Conservation (phyloP, 2,888 invertebrate species). For the Petrolisthes cinctipes region DNA sequence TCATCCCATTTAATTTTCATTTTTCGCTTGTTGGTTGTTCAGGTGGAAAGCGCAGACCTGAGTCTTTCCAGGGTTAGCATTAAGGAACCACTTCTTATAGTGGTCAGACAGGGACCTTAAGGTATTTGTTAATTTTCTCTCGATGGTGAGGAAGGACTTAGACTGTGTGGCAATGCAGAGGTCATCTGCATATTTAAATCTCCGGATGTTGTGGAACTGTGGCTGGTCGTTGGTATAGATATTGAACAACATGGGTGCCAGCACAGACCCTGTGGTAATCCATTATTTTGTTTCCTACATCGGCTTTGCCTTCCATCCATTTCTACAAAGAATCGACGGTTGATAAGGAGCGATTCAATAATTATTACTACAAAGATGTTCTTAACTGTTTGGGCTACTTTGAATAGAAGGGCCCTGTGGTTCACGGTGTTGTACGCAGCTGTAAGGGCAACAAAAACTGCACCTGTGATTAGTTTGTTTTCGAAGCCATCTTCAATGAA, state of each 20-base stretch:
- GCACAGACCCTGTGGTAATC: no score
- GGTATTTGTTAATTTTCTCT: not conserved
- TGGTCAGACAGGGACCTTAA: not conserved
- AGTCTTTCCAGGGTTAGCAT: slow-evolving; percentile 14
- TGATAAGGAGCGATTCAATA: not conserved
- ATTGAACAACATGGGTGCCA: no score
- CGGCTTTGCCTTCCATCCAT: not conserved
- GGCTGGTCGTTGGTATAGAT: not conserved
- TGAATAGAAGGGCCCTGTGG: no score
- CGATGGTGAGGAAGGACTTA: not conserved
- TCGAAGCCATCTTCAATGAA: no score
- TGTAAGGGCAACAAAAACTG: no score
- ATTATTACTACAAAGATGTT: not conserved
- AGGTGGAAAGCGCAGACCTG: slow-evolving; percentile 18
- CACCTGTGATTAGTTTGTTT: no score
- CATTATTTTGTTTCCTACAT: not conserved
- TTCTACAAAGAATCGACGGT: not conserved
- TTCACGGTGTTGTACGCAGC: no score
- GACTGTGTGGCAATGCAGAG: not conserved
- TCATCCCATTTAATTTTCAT: slow-evolving; percentile 9
- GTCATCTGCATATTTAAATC: not conserved
- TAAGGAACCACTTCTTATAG: not conserved
- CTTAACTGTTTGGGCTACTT: no score
- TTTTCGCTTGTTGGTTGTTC: slow-evolving; percentile 10
- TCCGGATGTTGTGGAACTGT: slow-evolving; percentile 2